These are phyloP conservation scores for Galago senegalensis DNA, from an alignment of 2,797 vertebrate genomes.

Conservation along the genomic window DNA sequence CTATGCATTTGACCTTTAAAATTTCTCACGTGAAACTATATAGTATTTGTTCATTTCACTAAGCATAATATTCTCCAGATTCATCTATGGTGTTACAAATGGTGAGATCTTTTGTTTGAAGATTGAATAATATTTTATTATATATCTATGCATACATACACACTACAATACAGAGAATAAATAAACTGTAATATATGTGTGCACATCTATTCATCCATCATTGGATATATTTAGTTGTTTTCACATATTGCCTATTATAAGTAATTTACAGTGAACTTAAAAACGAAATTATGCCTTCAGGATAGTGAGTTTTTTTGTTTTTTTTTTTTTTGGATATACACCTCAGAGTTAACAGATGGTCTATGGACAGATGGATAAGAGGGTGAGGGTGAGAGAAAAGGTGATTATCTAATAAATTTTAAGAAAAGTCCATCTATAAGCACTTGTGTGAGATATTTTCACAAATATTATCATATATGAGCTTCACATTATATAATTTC, in stretches of 20 bases:
- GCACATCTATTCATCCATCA: not conserved
- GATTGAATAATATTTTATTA: not conserved
- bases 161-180: not conserved
- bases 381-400: not conserved
- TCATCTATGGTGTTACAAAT: not conserved
- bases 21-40: not conserved
- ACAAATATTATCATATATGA: not conserved
- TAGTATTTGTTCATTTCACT: not conserved
- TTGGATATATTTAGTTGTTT: no score
- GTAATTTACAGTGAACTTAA: not conserved
- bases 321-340: not conserved
- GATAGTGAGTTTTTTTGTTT: not conserved
- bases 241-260: not conserved
- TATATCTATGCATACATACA: not conserved
- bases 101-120: not conserved
- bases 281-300: not conserved
- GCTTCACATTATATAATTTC: not conserved
- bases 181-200: not conserved
- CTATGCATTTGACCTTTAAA: not conserved
- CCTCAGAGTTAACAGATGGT: not conserved
- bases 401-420: slow-evolving; percentile 4
- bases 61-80: not conserved
- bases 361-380: not conserved
- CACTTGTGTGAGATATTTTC: not conserved
- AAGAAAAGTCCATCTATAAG: not conserved